These are phyloP conservation scores for Neotoxoptera formosana DNA, from an alignment of 1,140 invertebrate species.

Conservation along the genomic window DNA sequence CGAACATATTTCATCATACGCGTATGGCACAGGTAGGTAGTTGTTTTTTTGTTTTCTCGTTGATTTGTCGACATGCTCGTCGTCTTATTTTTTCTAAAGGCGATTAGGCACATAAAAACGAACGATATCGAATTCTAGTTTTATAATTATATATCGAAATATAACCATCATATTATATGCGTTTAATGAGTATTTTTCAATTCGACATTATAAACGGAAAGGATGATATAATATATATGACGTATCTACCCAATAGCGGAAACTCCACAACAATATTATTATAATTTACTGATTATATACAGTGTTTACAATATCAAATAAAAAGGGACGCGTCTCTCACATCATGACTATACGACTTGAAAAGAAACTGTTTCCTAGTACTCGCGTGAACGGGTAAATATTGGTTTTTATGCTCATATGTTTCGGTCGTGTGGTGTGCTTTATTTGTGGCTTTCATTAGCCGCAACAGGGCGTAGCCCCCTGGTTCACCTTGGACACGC, in stretches of 20 bases:
- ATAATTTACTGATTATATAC: background rate
- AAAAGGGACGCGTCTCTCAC: background rate
- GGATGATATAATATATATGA: too few species aligned
- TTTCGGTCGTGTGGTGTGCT: background rate
- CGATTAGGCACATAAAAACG: background rate
- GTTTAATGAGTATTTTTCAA: background rate
- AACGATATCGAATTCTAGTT: background rate
- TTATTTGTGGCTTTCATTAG: conserved; percentile 52
- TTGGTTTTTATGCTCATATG: conserved; percentile 6
- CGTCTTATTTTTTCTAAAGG: background rate
- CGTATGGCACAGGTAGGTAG: background rate
- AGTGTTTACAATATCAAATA: background rate
- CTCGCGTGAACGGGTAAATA: background rate
- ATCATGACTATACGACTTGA: background rate
- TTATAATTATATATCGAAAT: background rate
- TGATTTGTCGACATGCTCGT: too few species aligned
- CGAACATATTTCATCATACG: background rate
- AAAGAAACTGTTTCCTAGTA: background rate
- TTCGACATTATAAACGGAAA: background rate
- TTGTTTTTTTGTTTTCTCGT: background rate
- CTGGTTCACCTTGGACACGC: conserved; percentile 54
- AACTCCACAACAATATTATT: background rate
- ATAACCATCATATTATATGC: too few species aligned
- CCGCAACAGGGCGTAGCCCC: conserved; percentile 52
- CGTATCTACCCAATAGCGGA: too few species aligned